Base-by-base conservation (phyloP, 2,888 invertebrate species). In the Megaustenia siamemsis region DNA sequence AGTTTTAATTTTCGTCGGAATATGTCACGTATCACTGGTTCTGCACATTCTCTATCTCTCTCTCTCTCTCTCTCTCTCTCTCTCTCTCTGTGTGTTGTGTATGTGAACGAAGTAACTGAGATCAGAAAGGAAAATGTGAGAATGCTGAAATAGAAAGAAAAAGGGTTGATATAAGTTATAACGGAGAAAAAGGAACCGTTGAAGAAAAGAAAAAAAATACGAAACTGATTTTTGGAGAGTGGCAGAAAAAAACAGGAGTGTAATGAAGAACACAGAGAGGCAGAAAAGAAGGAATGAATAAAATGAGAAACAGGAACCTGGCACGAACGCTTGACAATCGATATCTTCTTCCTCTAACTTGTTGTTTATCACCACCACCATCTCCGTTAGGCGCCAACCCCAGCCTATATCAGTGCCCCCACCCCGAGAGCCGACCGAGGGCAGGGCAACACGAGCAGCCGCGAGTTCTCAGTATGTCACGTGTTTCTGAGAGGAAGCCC, bases 401-500 rank as follows among this genome's bases (percentile, higher is more conserved):
- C 35, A 38, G 0, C 40, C 43, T 40, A 15, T 43, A 40, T 0
- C 15, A 40, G 10, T 1, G 6, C 63, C 24, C 43, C 43, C 40
- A n/a, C 71, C 66, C 43, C 40, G 1, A 24, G 24, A 6, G 1
- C 28, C 45, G 28, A 28, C 18, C 32, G 1, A 35, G 49, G 18
- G 49, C 15, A 38, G 38, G 45, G 49, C 15, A 32, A 49, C 3
- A 73, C 49, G 32, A 49, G 73, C 45, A 21, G 32, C 3, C 49
- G 73, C 43, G 73, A 32, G 49, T 18, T 12, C 5, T 45, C 32
- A 4, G 73, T 18, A 32, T 32, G 73, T 73, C 73, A 73, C 73
- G 73, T 73, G 73, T 43, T 73, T 10, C 49, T 49, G 49, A 73
- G 49, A 32, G 73, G 60, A 38, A n/a, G 56, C n/a, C 63, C 66